Evolutionary conservation across 1,140 invertebrate species (phyloP).

Genomic region (Lepidurus arcticus): DNA sequence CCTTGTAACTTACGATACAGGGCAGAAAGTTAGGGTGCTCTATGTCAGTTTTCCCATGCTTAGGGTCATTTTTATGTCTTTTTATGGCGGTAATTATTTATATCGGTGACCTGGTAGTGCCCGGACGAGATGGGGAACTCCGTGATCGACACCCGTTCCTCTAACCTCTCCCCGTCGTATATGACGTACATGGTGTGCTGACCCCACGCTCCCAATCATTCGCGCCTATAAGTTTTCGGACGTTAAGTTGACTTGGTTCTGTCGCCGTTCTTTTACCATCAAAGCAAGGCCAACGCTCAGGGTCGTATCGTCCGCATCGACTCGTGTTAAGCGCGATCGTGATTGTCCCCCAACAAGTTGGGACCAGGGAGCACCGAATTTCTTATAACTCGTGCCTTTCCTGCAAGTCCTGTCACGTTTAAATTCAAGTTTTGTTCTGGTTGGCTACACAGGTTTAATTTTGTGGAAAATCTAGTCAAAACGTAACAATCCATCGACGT

Average conservation of each 20-base stretch:
- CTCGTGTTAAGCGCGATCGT: neutral
- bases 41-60: neutral
- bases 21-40: neutral
- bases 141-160: neutral
- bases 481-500: neutral
- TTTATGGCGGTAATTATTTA: constrained; percentile 16
- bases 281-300: neutral
- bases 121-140: neutral
- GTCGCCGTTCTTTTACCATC: neutral
- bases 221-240: neutral
- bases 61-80: neutral
- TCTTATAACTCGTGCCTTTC: too few species aligned
- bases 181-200: neutral
- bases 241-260: neutral
- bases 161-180: neutral
- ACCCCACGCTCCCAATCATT: neutral
- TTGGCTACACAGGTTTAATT: too few species aligned
- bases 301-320: neutral
- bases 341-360: neutral
- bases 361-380: too few species aligned
- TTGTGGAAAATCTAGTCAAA: too few species aligned
- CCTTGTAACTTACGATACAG: too few species aligned
- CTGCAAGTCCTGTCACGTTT: too few species aligned
- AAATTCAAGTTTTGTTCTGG: too few species aligned
- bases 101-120: neutral